A percentile compares a stretch with the other conserved stretches of the same genome.
These are phyloP conservation scores for Lordiphosa andalusiaca DNA, from an alignment of 2,888 invertebrate species.

Conservation along the genomic window DNA sequence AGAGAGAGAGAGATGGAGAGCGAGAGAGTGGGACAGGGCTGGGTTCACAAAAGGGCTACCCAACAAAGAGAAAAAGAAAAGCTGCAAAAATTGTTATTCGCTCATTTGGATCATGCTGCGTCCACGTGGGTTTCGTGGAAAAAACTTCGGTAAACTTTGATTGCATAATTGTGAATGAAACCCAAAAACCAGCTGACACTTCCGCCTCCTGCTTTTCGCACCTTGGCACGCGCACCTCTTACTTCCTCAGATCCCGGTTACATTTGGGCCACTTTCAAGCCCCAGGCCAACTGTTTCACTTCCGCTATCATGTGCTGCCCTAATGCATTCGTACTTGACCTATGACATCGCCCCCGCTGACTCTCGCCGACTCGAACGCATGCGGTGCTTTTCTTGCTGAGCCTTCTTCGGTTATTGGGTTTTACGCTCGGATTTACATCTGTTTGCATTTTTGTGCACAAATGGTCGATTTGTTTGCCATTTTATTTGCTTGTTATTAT, in stretches of 20 bases:
- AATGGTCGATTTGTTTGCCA: slow-evolving; percentile 65
- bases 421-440: slow-evolving; percentile 71
- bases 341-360: slow-evolving; percentile 54
- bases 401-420: slow-evolving; percentile 59
- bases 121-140: slow-evolving; percentile 15
- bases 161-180: slow-evolving; percentile 54
- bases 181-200: slow-evolving; percentile 48
- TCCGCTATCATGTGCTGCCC: slow-evolving; percentile 47
- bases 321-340: slow-evolving; percentile 60
- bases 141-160: slow-evolving; percentile 45
- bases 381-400: slow-evolving; percentile 60
- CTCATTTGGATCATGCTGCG: slow-evolving; percentile 66
- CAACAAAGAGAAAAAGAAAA: slow-evolving; percentile 29
- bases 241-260: slow-evolving; percentile 49
- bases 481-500: slow-evolving; percentile 41
- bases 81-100: slow-evolving; percentile 55
- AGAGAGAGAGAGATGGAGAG: slow-evolving; percentile 1
- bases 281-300: slow-evolving; percentile 63
- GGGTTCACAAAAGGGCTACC: slow-evolving; percentile 22
- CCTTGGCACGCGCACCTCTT: slow-evolving; percentile 62
- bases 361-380: slow-evolving; percentile 36
- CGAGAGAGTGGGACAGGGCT: slow-evolving; percentile 1
- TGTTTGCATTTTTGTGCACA: slow-evolving; percentile 62
- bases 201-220: slow-evolving; percentile 46
- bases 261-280: slow-evolving; percentile 33